phyloP scores from a whole-genome alignment of 2,888 invertebrate species.

The Ischnura elegans region DNA sequence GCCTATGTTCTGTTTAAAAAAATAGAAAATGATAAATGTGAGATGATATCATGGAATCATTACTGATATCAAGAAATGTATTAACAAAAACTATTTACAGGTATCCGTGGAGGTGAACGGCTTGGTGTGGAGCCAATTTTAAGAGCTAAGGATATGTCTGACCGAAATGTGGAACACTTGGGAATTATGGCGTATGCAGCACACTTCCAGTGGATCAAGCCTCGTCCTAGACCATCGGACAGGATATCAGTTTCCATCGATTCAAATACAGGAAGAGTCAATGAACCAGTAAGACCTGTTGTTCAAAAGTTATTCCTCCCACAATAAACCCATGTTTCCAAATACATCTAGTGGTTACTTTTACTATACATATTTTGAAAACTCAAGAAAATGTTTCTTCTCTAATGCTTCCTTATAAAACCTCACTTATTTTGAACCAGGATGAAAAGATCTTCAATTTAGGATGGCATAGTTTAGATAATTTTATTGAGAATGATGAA shows the following conservation, averaged over 20 bases:
- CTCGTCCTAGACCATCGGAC: constrained; percentile 90
- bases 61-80: background rate
- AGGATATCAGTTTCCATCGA: constrained; percentile 89
- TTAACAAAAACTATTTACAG: constrained; percentile 75
- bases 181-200: constrained; percentile 99
- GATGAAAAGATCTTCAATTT: no score
- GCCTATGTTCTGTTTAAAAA: no score
- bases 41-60: background rate
- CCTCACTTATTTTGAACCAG: no score
- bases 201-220: constrained; percentile 93
- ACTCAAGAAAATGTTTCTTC: no score
- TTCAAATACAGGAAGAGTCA: constrained; percentile 91
- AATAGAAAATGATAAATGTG: background rate
- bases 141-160: constrained; percentile 96
- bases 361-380: no score
- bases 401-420: no score
- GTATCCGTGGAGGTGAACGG: constrained; percentile 82
- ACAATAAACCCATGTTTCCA: no score
- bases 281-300: constrained; percentile 89
- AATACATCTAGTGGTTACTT: no score
- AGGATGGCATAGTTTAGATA: no score
- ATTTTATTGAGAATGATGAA: no score
- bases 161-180: constrained; percentile 96
- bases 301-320: no score
- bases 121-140: constrained; percentile 93